Conservation (phyloP, 2,113 vertebrate genomes). For the Misgurnus anguillicaudatus region DNA sequence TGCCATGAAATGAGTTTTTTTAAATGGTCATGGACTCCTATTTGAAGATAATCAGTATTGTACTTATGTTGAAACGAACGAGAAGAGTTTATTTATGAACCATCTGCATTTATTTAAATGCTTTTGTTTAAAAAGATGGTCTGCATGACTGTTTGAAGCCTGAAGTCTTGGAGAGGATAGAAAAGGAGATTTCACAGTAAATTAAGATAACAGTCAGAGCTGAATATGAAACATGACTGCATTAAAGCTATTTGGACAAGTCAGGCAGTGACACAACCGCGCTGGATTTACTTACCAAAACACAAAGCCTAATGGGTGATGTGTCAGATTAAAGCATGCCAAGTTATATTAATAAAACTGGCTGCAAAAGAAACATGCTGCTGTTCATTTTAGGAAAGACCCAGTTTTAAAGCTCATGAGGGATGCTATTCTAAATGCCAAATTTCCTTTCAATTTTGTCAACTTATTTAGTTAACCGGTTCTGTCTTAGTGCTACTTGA, state of each 20-base stretch:
- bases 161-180: neutral
- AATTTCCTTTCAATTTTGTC: neutral
- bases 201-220: conserved; percentile 40
- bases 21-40: neutral
- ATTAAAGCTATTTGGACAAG: neutral
- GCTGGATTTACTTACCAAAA: conserved; percentile 18
- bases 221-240: conserved; percentile 25
- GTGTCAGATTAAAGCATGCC: conserved; percentile 21
- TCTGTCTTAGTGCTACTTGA: neutral
- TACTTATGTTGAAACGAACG: neutral
- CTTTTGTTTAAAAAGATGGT: neutral
- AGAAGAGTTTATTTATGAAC: neutral
- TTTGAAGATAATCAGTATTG: neutral
- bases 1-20: neutral
- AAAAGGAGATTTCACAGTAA: conserved; percentile 20
- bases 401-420: neutral
- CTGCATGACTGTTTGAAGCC: neutral
- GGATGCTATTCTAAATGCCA: neutral
- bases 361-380: conserved; percentile 8
- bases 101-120: conserved; percentile 23
- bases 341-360: conserved; percentile 19
- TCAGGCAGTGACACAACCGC: neutral
- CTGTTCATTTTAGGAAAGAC: neutral
- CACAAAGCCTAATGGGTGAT: neutral
- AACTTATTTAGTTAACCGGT: neutral